phyloP scores from a whole-genome alignment of 2,888 invertebrate genomes.

The Philhelius pedissequus region DNA sequence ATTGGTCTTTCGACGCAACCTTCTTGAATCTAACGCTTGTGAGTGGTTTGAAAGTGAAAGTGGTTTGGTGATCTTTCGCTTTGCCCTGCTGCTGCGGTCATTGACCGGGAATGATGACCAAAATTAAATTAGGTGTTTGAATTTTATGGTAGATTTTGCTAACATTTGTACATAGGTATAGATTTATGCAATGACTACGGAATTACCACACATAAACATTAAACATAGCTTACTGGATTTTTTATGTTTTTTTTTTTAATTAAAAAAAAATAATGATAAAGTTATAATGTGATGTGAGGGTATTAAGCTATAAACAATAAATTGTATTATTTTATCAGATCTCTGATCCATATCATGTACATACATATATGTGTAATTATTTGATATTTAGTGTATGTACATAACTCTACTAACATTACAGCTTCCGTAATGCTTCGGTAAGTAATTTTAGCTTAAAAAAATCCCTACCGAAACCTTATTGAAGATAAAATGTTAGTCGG shows the following conservation, averaged over 20 bases:
- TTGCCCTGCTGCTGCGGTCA: neutral
- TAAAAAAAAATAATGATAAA: too few relatives aligned
- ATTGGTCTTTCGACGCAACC: neutral
- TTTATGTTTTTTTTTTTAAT: neutral
- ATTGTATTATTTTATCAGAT: neutral
- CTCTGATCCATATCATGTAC: neutral
- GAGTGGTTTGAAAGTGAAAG: conserved; percentile 29
- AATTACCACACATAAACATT: too few relatives aligned
- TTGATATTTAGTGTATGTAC: too few relatives aligned
- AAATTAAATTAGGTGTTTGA: neutral
- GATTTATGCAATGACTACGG: neutral
- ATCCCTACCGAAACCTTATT: too few relatives aligned
- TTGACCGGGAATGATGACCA: neutral
- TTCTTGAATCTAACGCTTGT: conserved; percentile 9
- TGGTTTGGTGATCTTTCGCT: neutral
- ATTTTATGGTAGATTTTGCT: neutral
- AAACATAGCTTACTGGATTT: neutral
- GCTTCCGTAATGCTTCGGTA: too few relatives aligned
- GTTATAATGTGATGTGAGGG: neutral
- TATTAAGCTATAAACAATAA: neutral
- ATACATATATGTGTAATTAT: too few relatives aligned
- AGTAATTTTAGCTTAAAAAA: too few relatives aligned
- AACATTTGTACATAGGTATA: too few relatives aligned
- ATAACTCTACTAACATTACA: too few relatives aligned
- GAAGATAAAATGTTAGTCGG: too few relatives aligned